Evolutionary conservation across 2,113 vertebrate species (phyloP), one percentile per base, ranked within the genome.

Genomic region (Sinocyclocheilus anophthalmus): DNA sequence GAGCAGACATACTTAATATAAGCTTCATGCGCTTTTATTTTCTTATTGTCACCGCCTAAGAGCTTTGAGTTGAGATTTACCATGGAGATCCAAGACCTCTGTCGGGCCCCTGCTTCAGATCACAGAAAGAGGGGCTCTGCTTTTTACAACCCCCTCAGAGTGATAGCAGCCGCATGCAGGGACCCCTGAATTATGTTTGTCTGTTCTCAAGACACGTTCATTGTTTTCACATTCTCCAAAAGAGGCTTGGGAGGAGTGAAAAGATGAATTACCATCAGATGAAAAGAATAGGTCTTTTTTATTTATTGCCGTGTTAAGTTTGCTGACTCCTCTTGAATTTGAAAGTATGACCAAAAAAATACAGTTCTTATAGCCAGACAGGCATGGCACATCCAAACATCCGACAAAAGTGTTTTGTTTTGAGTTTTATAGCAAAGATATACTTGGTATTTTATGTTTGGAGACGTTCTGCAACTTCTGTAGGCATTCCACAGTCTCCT

Each of bases 191-290:
- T 86, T 86, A 81, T 61, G 85, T 81, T 75, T 75, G 77, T 48
- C 50, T 81, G 65, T 63, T 61, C 70, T 63, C 37, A 30, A 81
- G 85, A 86, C 78, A 73, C n/a, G 7, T 67, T 75, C 85, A 73
- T 81, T 81, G 85, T 81, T 81, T 85, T 86, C 85, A 75, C 8
- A 50, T 59, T 72, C 84, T 73, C 45, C n/a, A 70, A 80, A 30
- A 48, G 79, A 48, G 37, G 26, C 45, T 70, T 80, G 76, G 84
- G 30, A 79, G 65, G 75, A 85, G 63, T 85, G 65, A 85, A 75
- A 73, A 86, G 24, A 70, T 85, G 82, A 88, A 81, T 84, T 87
- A 84, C 75, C 42, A 73, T 84, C 39, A 48, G 73, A 84, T 72
- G 63, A 78, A 77, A 85, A 82, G 69, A 83, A n/a, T n/a, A 30